phyloP scores from a whole-genome alignment of 2,888 invertebrate species.

The Temnothorax rugatulus region DNA sequence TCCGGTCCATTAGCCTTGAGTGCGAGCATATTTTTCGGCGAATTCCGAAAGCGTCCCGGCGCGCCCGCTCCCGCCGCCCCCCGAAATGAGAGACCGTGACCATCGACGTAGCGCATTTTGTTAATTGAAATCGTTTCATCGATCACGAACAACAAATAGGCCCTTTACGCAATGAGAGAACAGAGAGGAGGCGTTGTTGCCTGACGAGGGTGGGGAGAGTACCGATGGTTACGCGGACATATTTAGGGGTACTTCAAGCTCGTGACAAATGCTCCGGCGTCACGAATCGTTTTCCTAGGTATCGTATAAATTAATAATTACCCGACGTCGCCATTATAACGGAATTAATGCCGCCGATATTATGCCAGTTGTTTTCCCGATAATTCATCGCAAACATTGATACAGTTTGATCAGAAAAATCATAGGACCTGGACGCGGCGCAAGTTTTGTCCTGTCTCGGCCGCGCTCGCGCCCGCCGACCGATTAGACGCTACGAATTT shows the following conservation, averaged over 20 bases:
- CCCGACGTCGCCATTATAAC: slow-evolving; percentile 79
- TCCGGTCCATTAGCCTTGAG: slow-evolving; percentile 77
- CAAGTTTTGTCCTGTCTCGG: slow-evolving; percentile 66
- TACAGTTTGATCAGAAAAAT: slow-evolving; percentile 70
- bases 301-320: slow-evolving; percentile 82
- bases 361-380: slow-evolving; percentile 77
- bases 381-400: slow-evolving; percentile 75
- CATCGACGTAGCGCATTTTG: slow-evolving; percentile 75
- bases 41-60: slow-evolving; percentile 66
- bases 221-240: slow-evolving; percentile 16
- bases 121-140: slow-evolving; percentile 81
- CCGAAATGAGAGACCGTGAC: slow-evolving; percentile 71
- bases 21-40: slow-evolving; percentile 76
- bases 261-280: slow-evolving; percentile 77
- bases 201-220: slow-evolving; percentile 10
- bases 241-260: slow-evolving; percentile 59
- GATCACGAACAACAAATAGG: slow-evolving; percentile 73
- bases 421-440: slow-evolving; percentile 40
- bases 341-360: slow-evolving; percentile 81
- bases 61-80: slow-evolving; percentile 41
- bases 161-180: slow-evolving; percentile 61
- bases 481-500: slow-evolving; percentile 35
- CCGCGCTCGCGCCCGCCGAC: neutral
- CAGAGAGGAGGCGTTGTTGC: slow-evolving; percentile 33
- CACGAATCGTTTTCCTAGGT: slow-evolving; percentile 80